phyloP scores from a whole-genome alignment of 2,113 vertebrate genomes.

The Grallaria varia region DNA sequence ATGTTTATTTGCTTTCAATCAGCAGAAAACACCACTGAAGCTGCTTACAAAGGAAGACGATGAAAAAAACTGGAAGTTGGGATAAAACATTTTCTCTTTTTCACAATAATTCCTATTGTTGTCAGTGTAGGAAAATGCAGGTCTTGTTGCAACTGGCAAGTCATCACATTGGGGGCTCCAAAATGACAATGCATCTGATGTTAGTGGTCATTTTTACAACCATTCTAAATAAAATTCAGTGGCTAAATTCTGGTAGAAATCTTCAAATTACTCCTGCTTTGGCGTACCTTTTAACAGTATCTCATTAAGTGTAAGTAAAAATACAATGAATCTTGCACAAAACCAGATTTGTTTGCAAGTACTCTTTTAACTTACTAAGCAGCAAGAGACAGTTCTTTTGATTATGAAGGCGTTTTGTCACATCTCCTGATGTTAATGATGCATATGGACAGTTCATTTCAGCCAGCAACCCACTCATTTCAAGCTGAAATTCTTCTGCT shows the following conservation, averaged over 20 bases:
- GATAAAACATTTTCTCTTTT: background rate
- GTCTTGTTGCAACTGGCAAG: background rate
- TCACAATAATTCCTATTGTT: background rate
- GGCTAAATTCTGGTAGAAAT: background rate
- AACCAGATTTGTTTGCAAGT: background rate
- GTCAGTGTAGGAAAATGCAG: background rate
- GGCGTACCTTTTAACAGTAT: background rate
- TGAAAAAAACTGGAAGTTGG: background rate
- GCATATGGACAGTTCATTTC: conserved; percentile 92
- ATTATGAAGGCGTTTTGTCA: conserved; percentile 88
- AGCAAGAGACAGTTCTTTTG: conserved; percentile 92
- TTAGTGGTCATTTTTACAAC: background rate
- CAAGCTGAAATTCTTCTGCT: conserved; percentile 93
- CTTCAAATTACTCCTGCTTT: background rate
- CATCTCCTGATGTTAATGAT: conserved; percentile 86
- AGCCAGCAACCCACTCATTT: conserved; percentile 92
- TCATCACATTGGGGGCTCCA: background rate
- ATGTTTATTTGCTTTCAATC: background rate
- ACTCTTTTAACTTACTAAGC: conserved; percentile 84
- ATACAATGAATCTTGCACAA: background rate
- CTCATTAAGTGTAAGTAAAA: background rate
- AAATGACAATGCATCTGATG: background rate
- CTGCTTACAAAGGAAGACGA: background rate
- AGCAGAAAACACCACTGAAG: background rate
- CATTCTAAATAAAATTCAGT: background rate